Evolutionary conservation across 2,113 vertebrate genomes (phyloP), one percentile per base, ranked within the genome.

Genomic region (Corythornis cristatus): DNA sequence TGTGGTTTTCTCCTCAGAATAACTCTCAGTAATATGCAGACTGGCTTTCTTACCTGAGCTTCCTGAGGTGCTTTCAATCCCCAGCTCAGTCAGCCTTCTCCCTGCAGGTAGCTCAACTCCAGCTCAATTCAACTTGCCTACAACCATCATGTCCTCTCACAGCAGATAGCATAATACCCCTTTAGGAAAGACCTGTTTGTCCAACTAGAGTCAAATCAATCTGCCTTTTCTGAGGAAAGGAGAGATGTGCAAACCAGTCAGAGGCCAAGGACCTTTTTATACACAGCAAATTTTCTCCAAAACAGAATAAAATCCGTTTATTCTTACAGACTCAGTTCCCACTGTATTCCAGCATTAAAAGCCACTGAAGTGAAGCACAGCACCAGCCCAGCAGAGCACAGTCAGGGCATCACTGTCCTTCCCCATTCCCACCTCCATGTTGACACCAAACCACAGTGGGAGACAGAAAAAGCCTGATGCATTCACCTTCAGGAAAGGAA

Each of bases 21-120:
- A 57, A 40, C 80, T 16, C 25, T 29, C n/a, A 53, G 31, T n/a
- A 65, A 79, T n/a, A 61, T 0, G 2, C 12, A 54, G 35, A 20
- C 37, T 7, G 10, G 20, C 22, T 77, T 88, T 58, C 60, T 79
- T 40, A 56, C 43, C 57, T 37, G 68, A 90, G 76, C 33, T 71
- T 89, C 86, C 89, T 35, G 70, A 90, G 86, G 65, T 64, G 77
- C 77, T 90, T 89, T 71, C 73, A 89, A 48, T 60, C 95, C 21
- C 53, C 37, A 42, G 11, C 77, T 79, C 66, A 33, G 93, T 40
- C 70, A 79, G 71, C 26, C 31, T 60, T 79, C 72, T 53, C 75
- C 54, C 66, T 83, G 72, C 50, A 79, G 86, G 84, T 4, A 65
- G 48, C 58, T 61, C 57, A 87, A 56, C 35, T 88, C 68, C 70